Percentiles rank a stretch among this genome's conserved stretches.
phyloP scores from a whole-genome alignment of 2,113 vertebrate species.

The Cololabis saira region DNA sequence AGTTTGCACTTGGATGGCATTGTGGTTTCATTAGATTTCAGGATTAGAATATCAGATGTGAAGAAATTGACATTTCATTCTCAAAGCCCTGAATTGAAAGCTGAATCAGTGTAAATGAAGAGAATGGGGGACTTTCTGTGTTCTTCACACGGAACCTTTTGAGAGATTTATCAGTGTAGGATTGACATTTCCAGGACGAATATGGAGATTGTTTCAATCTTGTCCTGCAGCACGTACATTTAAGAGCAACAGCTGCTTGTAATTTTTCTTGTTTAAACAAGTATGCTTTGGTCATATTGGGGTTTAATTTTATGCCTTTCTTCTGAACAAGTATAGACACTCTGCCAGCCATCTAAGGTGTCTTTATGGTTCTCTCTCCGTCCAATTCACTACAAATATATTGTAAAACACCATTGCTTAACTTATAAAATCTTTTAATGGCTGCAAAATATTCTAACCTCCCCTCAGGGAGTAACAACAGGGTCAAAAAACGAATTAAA shows the following conservation, averaged over 20 bases:
- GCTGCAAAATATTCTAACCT: slow-evolving; percentile 28
- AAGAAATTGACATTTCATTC: slow-evolving; percentile 47
- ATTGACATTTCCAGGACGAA: slow-evolving; percentile 36
- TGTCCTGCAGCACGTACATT: slow-evolving; percentile 16
- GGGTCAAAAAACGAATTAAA: slow-evolving; percentile 55
- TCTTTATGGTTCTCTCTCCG: slow-evolving; percentile 29
- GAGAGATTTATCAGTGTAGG: slow-evolving; percentile 43
- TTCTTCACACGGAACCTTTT: slow-evolving; percentile 51
- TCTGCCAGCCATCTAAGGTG: slow-evolving; percentile 1
- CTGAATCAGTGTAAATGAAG: slow-evolving; percentile 26
- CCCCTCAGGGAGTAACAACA: slow-evolving; percentile 28
- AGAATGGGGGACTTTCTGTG: slow-evolving; percentile 29
- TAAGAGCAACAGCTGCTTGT: slow-evolving; percentile 46
- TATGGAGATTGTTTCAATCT: slow-evolving; percentile 45
- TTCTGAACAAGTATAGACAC: slow-evolving; percentile 21
- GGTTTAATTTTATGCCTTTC: slow-evolving; percentile 29
- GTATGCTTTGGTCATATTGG: slow-evolving; percentile 21
- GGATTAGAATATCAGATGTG: slow-evolving; percentile 26
- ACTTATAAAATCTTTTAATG: slow-evolving; percentile 54
- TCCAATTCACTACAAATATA: background rate
- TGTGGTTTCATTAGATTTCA: slow-evolving; percentile 23
- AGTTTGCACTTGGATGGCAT: slow-evolving; percentile 1
- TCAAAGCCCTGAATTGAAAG: slow-evolving; percentile 36
- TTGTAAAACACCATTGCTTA: slow-evolving; percentile 39
- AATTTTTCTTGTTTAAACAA: slow-evolving; percentile 43